Conservation (phyloP, 2,797 vertebrate genomes). For the Oreochromis mossambicus region DNA sequence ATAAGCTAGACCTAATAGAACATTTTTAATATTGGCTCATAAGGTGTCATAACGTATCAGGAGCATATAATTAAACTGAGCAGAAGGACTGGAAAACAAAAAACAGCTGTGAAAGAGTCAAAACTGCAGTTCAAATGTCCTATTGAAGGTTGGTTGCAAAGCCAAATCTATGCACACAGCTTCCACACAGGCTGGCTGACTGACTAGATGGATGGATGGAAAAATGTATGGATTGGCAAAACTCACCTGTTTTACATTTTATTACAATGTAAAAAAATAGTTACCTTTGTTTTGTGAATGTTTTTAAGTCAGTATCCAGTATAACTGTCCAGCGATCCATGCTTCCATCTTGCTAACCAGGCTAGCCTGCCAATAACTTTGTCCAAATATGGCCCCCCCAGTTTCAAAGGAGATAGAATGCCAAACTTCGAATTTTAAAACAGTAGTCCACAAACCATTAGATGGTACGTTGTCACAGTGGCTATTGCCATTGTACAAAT, state of each 20-base stretch:
- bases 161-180: background rate
- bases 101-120: background rate
- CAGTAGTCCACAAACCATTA: background rate
- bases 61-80: background rate
- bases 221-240: background rate
- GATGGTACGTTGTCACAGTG: rapidly evolving
- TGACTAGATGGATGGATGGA: background rate
- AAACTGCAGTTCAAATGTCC: background rate
- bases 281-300: background rate
- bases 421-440: background rate
- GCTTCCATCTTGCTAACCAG: background rate
- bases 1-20: background rate
- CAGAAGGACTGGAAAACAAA: background rate
- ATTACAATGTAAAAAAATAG: background rate
- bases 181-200: background rate
- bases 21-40: background rate
- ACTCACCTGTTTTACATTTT: background rate
- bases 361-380: background rate
- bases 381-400: background rate
- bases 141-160: background rate
- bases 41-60: background rate
- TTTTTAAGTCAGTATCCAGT: background rate
- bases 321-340: rapidly evolving
- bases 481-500: background rate
- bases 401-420: background rate